Base-by-base conservation (phyloP, 1,140 invertebrate species). In the Drosophila melanica region DNA sequence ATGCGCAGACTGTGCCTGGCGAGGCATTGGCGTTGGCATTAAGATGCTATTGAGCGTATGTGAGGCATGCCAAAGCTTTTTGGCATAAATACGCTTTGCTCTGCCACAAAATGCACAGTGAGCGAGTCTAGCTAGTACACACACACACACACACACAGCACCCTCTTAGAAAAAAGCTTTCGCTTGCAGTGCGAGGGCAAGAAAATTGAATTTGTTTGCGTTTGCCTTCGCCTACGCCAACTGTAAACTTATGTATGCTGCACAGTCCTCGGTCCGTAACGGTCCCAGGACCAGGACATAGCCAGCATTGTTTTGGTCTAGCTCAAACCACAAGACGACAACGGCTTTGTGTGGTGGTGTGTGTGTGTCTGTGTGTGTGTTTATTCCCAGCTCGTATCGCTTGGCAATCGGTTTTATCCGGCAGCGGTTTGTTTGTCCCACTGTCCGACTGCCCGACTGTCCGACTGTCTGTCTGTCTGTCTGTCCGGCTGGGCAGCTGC, bases 141-240 rank as follows among this genome's bases (percentile, higher is more conserved):
- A 63, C 18, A 37, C 30, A 45, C 50, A n/a, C 41, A 54, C 35
- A 58, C 20, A 9, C 54, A 11, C 33, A 20, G 45, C n/a, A n/a
- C 33, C 35, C 50, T 67, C 54, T 67, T 72, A 72, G 39, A 59
- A 63, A 67, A 66, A 58, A 72, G 72, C 59, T 45, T 58, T n/a
- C 62, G 12, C 35, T 47, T 57, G 51, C 48, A 64, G 37, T 42
- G 33, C 66, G 51, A 51, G 55, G 37, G 30, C 58, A 68, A 63
- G 53, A 60, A 79, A 77, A 84, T 84, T 84, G 63, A 87, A 72
- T 86, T 81, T 87, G 59, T 69, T 62, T 69, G 75, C 58, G 54
- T 45, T 45, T 23, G 23, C 4, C 47, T 30, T 58, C 27, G 62
- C 60, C 37, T 30, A 37, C 35, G 18, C 27, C 67, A 57, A 58